phyloP scores from a whole-genome alignment of 2,888 invertebrate species.

The Resseliella maxima region DNA sequence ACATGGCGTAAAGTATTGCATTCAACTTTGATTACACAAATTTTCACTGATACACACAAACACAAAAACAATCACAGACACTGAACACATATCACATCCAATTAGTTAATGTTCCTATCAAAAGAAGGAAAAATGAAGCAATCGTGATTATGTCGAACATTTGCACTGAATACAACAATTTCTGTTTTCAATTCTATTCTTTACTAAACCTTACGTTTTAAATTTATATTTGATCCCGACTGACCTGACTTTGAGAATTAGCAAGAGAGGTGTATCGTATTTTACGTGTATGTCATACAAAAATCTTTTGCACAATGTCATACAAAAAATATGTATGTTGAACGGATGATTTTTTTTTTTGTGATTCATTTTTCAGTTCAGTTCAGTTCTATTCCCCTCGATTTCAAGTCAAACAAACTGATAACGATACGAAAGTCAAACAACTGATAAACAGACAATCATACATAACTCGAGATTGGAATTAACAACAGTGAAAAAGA shows the following conservation, averaged over 20 bases:
- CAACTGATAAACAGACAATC: slow-evolving; percentile 22
- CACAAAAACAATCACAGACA: too few relatives aligned
- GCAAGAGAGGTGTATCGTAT: neutral
- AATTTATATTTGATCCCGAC: neutral
- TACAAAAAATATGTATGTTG: neutral
- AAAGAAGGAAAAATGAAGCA: neutral
- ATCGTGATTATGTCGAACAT: too few relatives aligned
- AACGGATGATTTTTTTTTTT: neutral
- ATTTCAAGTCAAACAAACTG: slow-evolving; percentile 26
- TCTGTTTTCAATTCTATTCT: neutral
- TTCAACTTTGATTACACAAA: neutral
- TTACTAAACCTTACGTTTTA: neutral
- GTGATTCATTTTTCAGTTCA: neutral
- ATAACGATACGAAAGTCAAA: slow-evolving; percentile 49
- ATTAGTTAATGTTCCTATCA: neutral
- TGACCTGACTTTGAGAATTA: neutral
- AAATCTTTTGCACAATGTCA: slow-evolving; percentile 10
- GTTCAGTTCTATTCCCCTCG: neutral
- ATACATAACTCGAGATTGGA: neutral
- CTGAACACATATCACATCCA: neutral
- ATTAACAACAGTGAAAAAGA: neutral
- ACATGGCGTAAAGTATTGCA: neutral
- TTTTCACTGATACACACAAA: too few relatives aligned
- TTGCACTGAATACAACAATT: too few relatives aligned
- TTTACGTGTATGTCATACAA: neutral